A percentile compares a stretch with the other conserved stretches of the same genome.
Evolutionary conservation across 2,113 vertebrate genomes (phyloP).

Genomic region (Alosa alosa): DNA sequence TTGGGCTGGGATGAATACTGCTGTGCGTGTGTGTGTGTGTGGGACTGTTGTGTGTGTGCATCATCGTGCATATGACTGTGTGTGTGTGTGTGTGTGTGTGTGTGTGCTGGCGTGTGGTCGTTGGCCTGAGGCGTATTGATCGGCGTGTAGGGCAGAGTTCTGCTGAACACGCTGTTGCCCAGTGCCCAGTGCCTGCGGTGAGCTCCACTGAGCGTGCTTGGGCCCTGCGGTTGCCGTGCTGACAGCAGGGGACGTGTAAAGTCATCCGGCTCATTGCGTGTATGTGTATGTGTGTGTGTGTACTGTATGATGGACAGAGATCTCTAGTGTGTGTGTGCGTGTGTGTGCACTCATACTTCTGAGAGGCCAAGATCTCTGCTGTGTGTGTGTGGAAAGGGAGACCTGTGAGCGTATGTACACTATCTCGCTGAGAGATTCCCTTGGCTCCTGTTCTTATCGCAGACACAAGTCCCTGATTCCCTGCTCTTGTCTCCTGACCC

Average conservation of each 20-base stretch:
- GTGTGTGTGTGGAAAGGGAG: not conserved
- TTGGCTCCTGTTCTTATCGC: not conserved
- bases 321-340: not conserved
- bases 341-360: not conserved
- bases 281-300: slow-evolving; percentile 24
- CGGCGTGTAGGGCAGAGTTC: slow-evolving; percentile 65
- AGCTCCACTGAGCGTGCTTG: slow-evolving; percentile 59
- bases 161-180: slow-evolving; percentile 68
- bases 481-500: not conserved
- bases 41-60: not conserved
- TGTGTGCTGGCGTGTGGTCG: not conserved
- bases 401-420: not conserved
- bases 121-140: slow-evolving; percentile 64
- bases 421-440: not conserved
- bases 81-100: slow-evolving; percentile 20
- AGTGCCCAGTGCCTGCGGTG: slow-evolving; percentile 70
- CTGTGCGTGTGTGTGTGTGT: not conserved
- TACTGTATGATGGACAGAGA: slow-evolving; percentile 17
- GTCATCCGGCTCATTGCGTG: slow-evolving; percentile 26
- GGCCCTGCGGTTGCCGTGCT: slow-evolving; percentile 55
- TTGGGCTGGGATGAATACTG: not conserved
- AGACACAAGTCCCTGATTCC: not conserved
- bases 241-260: slow-evolving; percentile 52
- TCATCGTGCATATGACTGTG: not conserved
- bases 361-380: not conserved